phyloP scores from a whole-genome alignment of 2,797 vertebrate genomes.

The Carcharodon carcharias region DNA sequence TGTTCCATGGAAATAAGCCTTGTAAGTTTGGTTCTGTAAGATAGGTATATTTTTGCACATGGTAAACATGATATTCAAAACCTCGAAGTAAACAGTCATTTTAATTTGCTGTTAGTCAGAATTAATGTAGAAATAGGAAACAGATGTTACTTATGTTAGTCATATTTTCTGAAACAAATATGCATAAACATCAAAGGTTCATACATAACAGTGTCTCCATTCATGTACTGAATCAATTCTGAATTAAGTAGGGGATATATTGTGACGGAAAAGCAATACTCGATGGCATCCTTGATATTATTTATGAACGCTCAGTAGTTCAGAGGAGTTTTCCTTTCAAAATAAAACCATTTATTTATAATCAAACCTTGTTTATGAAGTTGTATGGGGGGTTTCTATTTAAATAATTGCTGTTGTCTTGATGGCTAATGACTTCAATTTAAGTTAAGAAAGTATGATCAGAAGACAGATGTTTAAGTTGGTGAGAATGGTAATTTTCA shows the following conservation, averaged over 20 bases:
- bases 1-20: not conserved
- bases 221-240: conserved; percentile 6
- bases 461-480: not conserved
- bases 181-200: not conserved
- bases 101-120: not conserved
- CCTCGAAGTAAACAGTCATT: not conserved
- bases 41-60: not conserved
- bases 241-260: not conserved
- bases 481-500: not conserved
- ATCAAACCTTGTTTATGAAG: not conserved
- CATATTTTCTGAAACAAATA: conserved; percentile 16
- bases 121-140: conserved; percentile 12
- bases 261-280: not conserved
- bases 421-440: not conserved
- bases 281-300: not conserved
- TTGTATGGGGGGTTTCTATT: not conserved
- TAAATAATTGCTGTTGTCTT: not conserved
- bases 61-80: not conserved
- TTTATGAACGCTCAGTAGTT: not conserved
- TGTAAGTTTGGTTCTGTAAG: not conserved
- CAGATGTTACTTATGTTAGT: not conserved
- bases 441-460: not conserved
- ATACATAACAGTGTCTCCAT: not conserved
- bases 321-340: not conserved
- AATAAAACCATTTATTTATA: not conserved